Base-by-base conservation (phyloP, 2,888 invertebrate species). In the Sceliomorpha sp. region DNA sequence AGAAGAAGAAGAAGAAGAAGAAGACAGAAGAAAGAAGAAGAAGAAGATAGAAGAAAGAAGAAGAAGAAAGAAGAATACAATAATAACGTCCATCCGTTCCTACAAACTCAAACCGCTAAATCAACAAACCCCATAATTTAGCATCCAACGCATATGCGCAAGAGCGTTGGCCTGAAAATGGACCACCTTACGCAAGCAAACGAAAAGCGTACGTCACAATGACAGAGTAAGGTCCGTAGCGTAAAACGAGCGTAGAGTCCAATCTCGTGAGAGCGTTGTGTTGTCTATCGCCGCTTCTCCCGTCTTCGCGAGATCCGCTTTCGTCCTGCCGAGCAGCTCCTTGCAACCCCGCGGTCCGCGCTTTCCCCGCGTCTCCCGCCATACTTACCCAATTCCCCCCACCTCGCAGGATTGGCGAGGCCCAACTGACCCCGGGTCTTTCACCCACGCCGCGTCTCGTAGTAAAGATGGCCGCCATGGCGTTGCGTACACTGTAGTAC, bases 391-490 rank as follows among this genome's bases (percentile, higher is more conserved):
- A 56, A 50, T 64, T 53, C 51, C 48, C 66, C 51, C 70, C 58
- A n/a, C 40, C 27, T 55, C 69, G 53, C 53, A 36, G 66, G 60
- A 42, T 69, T n/a, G n/a, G n/a, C n/a, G n/a, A n/a, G n/a, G n/a
- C 55, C 53, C 76, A 74, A 80, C 77, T 79, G 80, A 82, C 82
- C 81, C 76, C 72, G 73, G 78, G 74, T 76, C 77, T 73, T 75
- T 85, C 84, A 83, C 85, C 84, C 86, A 84, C 85, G 83, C 82
- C 50, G 69, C 32, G 47, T 66, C 70, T 50, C 79, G 82, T 86
- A 86, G 86, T 86, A 85, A 86, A 86, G 78, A 85, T 84, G 83
- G 81, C 81, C 72, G 78, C 70, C 71, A 50, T 68, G 53, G 42
- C 58, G 60, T 48, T 55, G 71, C 63, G 64, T 72, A 69, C 62